Percentiles rank a stretch among this genome's conserved stretches.
Evolutionary conservation across 2,888 invertebrate species (phyloP).

Genomic region (Parochlus steinenii): DNA sequence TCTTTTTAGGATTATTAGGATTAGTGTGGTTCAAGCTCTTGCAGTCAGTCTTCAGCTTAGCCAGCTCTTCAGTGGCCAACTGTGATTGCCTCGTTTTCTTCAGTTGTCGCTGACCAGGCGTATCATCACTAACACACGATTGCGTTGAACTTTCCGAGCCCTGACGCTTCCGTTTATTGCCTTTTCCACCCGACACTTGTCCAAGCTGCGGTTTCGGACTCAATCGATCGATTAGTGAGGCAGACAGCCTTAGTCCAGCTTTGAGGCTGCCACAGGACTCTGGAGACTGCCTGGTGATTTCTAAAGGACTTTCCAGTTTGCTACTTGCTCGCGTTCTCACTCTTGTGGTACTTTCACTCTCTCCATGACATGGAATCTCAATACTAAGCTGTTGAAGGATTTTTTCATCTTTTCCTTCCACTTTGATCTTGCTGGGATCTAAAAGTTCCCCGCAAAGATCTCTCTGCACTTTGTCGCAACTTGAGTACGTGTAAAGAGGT

Average conservation of each 20-base stretch:
- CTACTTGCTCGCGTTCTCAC: conserved; percentile 50
- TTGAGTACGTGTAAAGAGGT: conserved; percentile 61
- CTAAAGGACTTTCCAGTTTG: conserved; percentile 49
- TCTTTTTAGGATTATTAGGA: conserved; percentile 13
- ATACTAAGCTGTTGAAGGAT: conserved; percentile 65
- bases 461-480: conserved; percentile 42
- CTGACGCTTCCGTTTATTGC: conserved; percentile 54
- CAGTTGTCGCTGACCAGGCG: conserved; percentile 16
- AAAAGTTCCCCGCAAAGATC: conserved; percentile 19
- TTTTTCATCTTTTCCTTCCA: conserved; percentile 22
- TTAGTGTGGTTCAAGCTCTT: conserved; percentile 1
- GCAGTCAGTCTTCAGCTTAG: conserved; percentile 15
- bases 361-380: conserved; percentile 52
- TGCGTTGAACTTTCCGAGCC: conserved; percentile 61
- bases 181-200: conserved; percentile 22
- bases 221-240: conserved; percentile 20
- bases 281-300: conserved; percentile 34
- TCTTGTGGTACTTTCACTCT: conserved; percentile 29
- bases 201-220: conserved; percentile 22
- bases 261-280: conserved; percentile 27
- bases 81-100: conserved; percentile 10
- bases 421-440: neutral
- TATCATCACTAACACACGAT: conserved; percentile 42
- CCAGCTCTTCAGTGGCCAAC: conserved; percentile 13
- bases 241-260: conserved; percentile 12